phyloP scores from a whole-genome alignment of 2,888 invertebrate genomes.

The Teleogryllus oceanicus region DNA sequence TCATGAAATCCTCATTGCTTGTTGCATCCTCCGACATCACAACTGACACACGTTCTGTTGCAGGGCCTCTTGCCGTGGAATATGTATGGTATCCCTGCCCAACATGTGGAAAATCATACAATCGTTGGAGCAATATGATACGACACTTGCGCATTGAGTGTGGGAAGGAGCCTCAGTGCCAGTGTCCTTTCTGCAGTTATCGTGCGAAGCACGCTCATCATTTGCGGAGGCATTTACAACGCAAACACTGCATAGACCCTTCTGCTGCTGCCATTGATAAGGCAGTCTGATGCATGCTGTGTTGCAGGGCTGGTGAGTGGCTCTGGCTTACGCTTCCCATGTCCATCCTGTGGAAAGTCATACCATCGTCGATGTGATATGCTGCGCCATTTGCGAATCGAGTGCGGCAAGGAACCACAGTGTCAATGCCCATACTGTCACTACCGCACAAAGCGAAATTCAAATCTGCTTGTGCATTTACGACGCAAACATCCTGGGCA shows the following conservation, averaged over 20 bases:
- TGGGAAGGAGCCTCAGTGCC: conserved; percentile 44
- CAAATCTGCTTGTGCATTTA: conserved; percentile 30
- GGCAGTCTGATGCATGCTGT: neutral
- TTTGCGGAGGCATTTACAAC: conserved; percentile 43
- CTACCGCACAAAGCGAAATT: conserved; percentile 28
- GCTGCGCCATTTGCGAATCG: conserved; percentile 52
- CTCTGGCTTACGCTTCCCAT: conserved; percentile 20
- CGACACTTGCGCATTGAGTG: conserved; percentile 42
- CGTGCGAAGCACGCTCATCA: conserved; percentile 46
- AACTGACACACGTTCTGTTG: neutral
- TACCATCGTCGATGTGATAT: conserved; percentile 43
- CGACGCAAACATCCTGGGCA: neutral
- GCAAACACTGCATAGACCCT: conserved; percentile 34
- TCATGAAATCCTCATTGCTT: no score
- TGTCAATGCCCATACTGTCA: conserved; percentile 43
- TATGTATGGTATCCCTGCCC: conserved; percentile 25
- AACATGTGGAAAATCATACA: conserved; percentile 31
- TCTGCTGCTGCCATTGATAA: conserved; percentile 34
- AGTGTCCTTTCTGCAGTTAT: conserved; percentile 47
- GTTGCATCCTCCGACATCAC: no score
- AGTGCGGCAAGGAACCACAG: conserved; percentile 53
- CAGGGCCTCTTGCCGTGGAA: neutral
- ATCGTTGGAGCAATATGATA: conserved; percentile 27
- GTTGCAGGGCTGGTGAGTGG: neutral
- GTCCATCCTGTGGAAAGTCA: conserved; percentile 41